phyloP scores from a whole-genome alignment of 1,140 invertebrate genomes.

The Aphelinus certus region DNA sequence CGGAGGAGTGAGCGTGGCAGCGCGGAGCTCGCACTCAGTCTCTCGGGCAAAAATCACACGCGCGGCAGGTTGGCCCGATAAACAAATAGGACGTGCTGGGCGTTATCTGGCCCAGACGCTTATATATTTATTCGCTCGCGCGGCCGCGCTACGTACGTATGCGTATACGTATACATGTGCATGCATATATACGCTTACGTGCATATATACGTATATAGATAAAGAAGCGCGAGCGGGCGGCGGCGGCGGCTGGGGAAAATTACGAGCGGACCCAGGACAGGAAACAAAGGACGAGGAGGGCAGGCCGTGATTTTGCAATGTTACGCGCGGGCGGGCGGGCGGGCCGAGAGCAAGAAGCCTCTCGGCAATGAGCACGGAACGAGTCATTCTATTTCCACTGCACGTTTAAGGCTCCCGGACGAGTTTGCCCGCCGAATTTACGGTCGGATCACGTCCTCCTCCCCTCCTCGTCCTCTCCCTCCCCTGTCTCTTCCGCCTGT shows the following conservation, averaged over 20 bases:
- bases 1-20: constrained; percentile 4
- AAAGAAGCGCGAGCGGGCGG: constrained; percentile 8
- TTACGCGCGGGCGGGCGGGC: constrained; percentile 21
- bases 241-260: constrained; percentile 1
- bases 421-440: constrained; percentile 39
- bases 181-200: neutral
- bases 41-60: too few species aligned
- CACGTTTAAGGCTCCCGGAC: constrained; percentile 37
- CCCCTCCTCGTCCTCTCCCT: constrained; percentile 7
- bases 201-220: neutral
- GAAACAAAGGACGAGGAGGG: constrained; percentile 29
- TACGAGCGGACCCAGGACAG: constrained; percentile 28
- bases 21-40: neutral
- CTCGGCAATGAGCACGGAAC: constrained; percentile 7
- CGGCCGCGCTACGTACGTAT: neutral
- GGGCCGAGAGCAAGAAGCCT: neutral
- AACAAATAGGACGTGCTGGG: constrained; percentile 34
- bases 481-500: neutral
- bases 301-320: constrained; percentile 33
- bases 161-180: constrained; percentile 30
- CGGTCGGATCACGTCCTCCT: constrained; percentile 38
- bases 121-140: neutral
- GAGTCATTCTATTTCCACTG: constrained; percentile 41
- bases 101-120: constrained; percentile 30
- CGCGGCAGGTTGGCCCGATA: constrained; percentile 6